Evolutionary conservation across 2,113 vertebrate genomes (phyloP), one percentile per base, ranked within the genome.

Genomic region (Protomyctophum bolini): DNA sequence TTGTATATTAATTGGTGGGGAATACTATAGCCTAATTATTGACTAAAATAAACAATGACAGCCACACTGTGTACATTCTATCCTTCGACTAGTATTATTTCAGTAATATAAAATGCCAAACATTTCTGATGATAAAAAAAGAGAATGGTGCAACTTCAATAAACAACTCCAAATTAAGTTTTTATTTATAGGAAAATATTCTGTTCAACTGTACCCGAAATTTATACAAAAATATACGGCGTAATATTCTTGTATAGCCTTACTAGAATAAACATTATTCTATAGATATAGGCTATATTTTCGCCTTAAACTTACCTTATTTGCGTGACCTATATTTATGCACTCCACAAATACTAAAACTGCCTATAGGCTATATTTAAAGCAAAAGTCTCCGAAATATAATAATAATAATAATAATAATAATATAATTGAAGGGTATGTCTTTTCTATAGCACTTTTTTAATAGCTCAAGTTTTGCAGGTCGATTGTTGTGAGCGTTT

Each of bases 401-500:
- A 1, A 21, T 21, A 21, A n/a, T 68, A 21, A 21, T 21, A 21
- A 21, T 21, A 1, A 21, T 21, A 21, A n/a, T 68, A 21, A 6
- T 59, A 63, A 61, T 45, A 8, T 45, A 8, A 76, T 41, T 2
- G 33, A 41, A 6, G 33, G 33, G 33, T n/a, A n/a, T 4, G 33
- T 41, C 33, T 68, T 54, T 66, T 28, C 50, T 56, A 58, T 63
- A n/a, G 8, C 9, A 67, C 2, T 75, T 46, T 72, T 68, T 97
- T 91, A 98, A 83, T 96, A 97, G 92, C 94, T 98, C 89, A 98
- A 89, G 92, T 96, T 96, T 82, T 97, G 95, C 83, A 97, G 91
- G 91, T 98, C 97, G 86, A 98, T 97, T 77, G 96, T 97, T 80
- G 95, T 97, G 74, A 98, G 94, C 79, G 96, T 97, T 88, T 98